Percentiles rank a stretch among this genome's conserved stretches.
These are phyloP conservation scores for Ceratotherium simum DNA, from an alignment of 2,113 vertebrate genomes.

Conservation along the genomic window DNA sequence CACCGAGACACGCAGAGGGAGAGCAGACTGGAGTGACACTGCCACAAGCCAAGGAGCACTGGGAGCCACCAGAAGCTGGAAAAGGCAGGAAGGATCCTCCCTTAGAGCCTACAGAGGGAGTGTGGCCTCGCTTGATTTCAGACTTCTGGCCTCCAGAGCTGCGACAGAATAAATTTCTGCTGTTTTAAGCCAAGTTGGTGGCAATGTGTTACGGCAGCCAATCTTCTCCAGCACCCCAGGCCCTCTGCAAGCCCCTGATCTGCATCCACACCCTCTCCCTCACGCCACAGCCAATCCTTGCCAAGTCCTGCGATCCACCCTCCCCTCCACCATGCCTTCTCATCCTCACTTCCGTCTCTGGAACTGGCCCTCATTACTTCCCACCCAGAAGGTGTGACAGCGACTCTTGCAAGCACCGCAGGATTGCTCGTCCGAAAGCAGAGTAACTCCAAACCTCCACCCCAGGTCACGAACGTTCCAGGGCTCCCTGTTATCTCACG, in stretches of 20 bases:
- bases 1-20: fast-evolving
- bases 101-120: neutral
- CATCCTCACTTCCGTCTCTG: neutral
- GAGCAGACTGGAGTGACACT: neutral
- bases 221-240: neutral
- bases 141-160: neutral
- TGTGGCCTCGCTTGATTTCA: neutral
- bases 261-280: fast-evolving
- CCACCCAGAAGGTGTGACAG: neutral
- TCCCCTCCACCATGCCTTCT: too few relatives aligned
- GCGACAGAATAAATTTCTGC: neutral
- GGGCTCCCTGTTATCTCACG: neutral
- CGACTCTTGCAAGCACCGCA: neutral
- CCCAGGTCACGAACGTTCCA: neutral
- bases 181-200: neutral
- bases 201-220: fast-evolving
- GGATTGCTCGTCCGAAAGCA: neutral
- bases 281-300: fast-evolving
- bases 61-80: neutral
- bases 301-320: neutral
- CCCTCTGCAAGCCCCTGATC: neutral
- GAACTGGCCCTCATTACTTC: neutral
- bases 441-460: neutral
- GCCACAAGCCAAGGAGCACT: neutral
- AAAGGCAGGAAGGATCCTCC: neutral